Evolutionary conservation across 2,888 invertebrate genomes (phyloP).

Genomic region (Tricholauxania praeusta): DNA sequence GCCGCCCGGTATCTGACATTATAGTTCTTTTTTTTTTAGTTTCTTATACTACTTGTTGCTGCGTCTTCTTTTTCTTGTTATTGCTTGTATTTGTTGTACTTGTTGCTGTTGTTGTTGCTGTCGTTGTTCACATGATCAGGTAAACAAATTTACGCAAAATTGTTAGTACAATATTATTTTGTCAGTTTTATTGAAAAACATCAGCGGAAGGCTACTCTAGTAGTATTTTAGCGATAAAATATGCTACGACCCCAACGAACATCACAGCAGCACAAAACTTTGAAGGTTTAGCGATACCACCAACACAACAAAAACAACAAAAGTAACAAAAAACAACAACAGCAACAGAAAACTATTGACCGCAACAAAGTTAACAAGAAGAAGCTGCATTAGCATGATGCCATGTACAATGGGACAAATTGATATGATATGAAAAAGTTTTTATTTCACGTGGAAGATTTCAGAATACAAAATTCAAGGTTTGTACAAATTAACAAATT

Average conservation of each 20-base stretch:
- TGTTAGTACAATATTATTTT: conserved; percentile 58
- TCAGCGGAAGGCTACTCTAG: conserved; percentile 62
- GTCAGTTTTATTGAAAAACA: conserved; percentile 63
- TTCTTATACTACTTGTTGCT: too few species aligned
- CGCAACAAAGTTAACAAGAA: conserved; percentile 9
- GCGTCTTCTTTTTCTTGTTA: background rate
- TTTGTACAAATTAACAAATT: too few species aligned
- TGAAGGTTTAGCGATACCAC: conserved; percentile 34
- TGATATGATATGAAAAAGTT: too few species aligned
- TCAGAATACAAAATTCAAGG: too few species aligned
- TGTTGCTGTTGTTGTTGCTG: background rate
- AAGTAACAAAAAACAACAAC: conserved; percentile 25
- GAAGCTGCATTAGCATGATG: conserved; percentile 14
- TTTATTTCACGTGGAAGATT: too few species aligned
- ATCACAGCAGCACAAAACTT: conserved; percentile 11
- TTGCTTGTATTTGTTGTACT: background rate
- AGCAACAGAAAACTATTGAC: conserved; percentile 15
- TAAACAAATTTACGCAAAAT: conserved; percentile 42
- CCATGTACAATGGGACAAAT: background rate
- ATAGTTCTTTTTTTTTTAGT: background rate
- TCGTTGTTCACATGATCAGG: conserved; percentile 30
- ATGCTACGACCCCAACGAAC: conserved; percentile 44
- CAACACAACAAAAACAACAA: conserved; percentile 26
- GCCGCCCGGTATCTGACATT: conserved; percentile 12
- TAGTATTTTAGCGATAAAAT: conserved; percentile 64